phyloP scores from a whole-genome alignment of 2,797 vertebrate species.

The Merluccius polli region DNA sequence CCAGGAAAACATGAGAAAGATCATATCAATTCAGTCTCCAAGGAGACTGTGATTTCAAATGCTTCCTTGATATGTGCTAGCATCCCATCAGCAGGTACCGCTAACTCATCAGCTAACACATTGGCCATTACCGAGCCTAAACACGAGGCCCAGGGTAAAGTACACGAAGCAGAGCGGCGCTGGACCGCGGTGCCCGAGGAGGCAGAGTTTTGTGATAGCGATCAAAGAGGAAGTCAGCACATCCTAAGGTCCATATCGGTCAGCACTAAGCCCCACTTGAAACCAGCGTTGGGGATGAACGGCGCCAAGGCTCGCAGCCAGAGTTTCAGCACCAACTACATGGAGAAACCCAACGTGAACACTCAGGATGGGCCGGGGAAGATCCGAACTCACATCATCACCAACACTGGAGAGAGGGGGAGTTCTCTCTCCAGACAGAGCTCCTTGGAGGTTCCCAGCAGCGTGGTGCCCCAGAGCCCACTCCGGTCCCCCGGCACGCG shows the following conservation, averaged over 20 bases:
- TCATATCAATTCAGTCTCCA: constrained; percentile 84
- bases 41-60: constrained; percentile 67
- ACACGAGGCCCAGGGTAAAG: constrained; percentile 45
- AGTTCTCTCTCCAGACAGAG: constrained; percentile 83
- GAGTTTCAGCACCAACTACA: constrained; percentile 83
- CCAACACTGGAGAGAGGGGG: constrained; percentile 86
- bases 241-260: constrained; percentile 82
- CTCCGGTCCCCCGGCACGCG: constrained; percentile 46
- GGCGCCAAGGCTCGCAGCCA: constrained; percentile 92
- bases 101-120: constrained; percentile 46
- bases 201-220: constrained; percentile 50
- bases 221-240: constrained; percentile 72
- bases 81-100: constrained; percentile 26
- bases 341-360: constrained; percentile 74
- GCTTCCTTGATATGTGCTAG: constrained; percentile 61
- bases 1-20: constrained; percentile 89
- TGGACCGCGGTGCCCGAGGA: constrained; percentile 43
- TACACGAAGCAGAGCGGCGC: constrained; percentile 45
- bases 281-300: constrained; percentile 90
- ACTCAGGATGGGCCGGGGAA: constrained; percentile 73
- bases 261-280: constrained; percentile 79
- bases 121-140: constrained; percentile 47
- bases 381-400: constrained; percentile 88
- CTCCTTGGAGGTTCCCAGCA: constrained; percentile 61
- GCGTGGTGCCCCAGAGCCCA: constrained; percentile 59